phyloP scores from a whole-genome alignment of 2,113 vertebrate genomes.

The Thymallus thymallus region DNA sequence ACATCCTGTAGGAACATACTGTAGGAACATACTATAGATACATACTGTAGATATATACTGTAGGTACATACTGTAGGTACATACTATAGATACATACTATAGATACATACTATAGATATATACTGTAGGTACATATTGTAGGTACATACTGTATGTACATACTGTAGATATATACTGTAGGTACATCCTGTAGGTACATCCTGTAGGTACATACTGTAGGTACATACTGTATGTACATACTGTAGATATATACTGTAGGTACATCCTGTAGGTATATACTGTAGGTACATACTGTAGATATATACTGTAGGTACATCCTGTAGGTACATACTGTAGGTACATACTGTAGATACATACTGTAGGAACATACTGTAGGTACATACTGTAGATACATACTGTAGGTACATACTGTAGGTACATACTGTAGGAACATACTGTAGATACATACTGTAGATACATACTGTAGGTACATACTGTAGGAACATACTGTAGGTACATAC shows the following conservation, averaged over 20 bases:
- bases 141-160: conserved; percentile 88
- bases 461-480: conserved; percentile 87
- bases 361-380: conserved; percentile 89
- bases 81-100: conserved; percentile 91
- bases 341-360: no score
- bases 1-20: conserved; percentile 84
- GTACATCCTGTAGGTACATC: no score
- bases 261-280: conserved; percentile 85
- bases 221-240: no score
- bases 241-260: conserved; percentile 95
- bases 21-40: conserved; percentile 85
- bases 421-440: conserved; percentile 94
- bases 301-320: conserved; percentile 89
- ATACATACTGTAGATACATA: conserved; percentile 82
- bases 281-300: conserved; percentile 85
- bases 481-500: conserved; percentile 88
- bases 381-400: no score
- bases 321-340: conserved; percentile 90
- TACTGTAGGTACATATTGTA: conserved; percentile 88
- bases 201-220: conserved; percentile 93
- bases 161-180: conserved; percentile 95
- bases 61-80: conserved; percentile 90
- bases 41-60: no score
- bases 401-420: conserved; percentile 88
- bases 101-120: conserved; percentile 82